Evolutionary conservation across 2,888 invertebrate genomes (phyloP).

Genomic region (Euplexia lucipara): DNA sequence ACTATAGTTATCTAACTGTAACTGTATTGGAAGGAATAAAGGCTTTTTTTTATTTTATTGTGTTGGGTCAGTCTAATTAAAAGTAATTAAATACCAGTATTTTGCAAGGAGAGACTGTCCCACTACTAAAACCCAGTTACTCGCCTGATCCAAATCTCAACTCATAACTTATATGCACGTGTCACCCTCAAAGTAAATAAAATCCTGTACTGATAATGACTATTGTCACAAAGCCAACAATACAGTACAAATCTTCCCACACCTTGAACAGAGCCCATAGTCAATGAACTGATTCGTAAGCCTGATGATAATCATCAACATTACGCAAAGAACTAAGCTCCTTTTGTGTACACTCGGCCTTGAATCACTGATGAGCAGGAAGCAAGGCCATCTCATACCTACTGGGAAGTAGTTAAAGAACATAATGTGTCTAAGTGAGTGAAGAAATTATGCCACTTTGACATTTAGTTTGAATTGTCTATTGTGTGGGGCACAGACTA

Average conservation of each 20-base stretch:
- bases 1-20: no score
- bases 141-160: no score
- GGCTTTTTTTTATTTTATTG: no score
- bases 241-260: constrained; percentile 40
- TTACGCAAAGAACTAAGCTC: constrained; percentile 33
- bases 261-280: constrained; percentile 46
- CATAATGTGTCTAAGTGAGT: constrained; percentile 16
- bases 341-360: constrained; percentile 61
- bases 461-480: constrained; percentile 9
- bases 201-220: no score
- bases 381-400: constrained; percentile 42
- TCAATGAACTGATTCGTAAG: constrained; percentile 54
- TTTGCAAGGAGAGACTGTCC: no score
- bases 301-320: constrained; percentile 54
- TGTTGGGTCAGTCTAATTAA: no score
- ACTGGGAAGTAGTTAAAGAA: constrained; percentile 65
- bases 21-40: no score
- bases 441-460: constrained; percentile 44
- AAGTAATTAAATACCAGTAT: no score
- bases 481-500: neutral
- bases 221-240: constrained; percentile 30
- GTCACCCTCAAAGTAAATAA: no score
- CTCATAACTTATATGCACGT: no score
- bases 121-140: no score
- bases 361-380: constrained; percentile 64